These are phyloP conservation scores for Pseudopleuronectes americanus DNA, from an alignment of 2,797 vertebrate species.

Conservation along the genomic window DNA sequence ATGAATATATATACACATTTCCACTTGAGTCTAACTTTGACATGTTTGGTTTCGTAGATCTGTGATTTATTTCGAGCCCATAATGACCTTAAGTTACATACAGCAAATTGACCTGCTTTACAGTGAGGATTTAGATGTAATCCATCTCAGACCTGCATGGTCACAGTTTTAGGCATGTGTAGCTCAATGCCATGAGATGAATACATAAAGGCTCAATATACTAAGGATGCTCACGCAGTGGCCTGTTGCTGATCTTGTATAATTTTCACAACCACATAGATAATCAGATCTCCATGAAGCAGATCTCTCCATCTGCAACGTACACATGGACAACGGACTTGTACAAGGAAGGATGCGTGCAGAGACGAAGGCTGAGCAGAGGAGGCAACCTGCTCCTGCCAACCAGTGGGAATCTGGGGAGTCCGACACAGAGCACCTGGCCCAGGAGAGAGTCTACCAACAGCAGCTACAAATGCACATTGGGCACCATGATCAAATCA, in stretches of 20 bases:
- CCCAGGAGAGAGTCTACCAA: conserved; percentile 66
- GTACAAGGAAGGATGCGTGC: conserved; percentile 21
- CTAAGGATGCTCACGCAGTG: not conserved
- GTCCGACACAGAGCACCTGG: conserved; percentile 77
- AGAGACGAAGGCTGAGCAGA: conserved; percentile 34
- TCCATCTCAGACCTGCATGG: no score
- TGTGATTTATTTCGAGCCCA: no score
- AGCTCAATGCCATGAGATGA: no score
- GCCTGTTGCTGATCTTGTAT: not conserved
- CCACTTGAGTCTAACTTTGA: no score
- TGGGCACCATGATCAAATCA: not conserved
- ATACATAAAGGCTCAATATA: no score
- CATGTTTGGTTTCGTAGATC: no score
- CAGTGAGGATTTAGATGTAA: not conserved
- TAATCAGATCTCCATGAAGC: conserved; percentile 8
- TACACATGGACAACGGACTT: conserved; percentile 36
- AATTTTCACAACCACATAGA: not conserved
- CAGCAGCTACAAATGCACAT: conserved; percentile 52
- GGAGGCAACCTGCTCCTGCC: conserved; percentile 11
- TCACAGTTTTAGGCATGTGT: no score
- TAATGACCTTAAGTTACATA: no score
- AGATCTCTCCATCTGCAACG: conserved; percentile 6
- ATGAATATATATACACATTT: no score
- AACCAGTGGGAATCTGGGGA: conserved; percentile 72
- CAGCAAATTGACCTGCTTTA: no score